Conservation (phyloP, 2,797 vertebrate species). For the Smutsia temminckii region DNA sequence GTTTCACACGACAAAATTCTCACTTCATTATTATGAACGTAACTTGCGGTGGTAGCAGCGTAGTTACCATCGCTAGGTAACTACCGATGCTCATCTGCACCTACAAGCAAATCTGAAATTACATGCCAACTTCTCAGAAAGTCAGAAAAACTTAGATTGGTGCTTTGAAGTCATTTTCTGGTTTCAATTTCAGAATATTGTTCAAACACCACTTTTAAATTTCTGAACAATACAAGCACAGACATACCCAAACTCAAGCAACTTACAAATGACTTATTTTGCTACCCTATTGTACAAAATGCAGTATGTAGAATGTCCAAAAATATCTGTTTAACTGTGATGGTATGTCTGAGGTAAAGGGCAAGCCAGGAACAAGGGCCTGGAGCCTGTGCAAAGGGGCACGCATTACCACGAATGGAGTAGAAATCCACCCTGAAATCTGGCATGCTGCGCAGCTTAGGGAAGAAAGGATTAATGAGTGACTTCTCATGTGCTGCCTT, state of each 20-base stretch:
- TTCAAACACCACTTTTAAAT: constrained; percentile 24
- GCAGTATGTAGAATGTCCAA: background rate
- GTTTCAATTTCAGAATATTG: constrained; percentile 11
- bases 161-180: constrained; percentile 3
- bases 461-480: background rate
- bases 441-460: background rate
- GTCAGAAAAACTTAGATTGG: background rate
- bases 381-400: background rate
- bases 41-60: constrained; percentile 44
- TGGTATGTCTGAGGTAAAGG: background rate
- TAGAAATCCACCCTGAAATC: background rate
- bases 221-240: constrained; percentile 4
- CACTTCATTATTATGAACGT: constrained; percentile 53
- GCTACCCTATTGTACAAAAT: background rate
- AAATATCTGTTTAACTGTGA: background rate
- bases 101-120: background rate
- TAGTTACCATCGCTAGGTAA: constrained; percentile 45
- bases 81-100: background rate
- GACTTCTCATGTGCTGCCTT: background rate
- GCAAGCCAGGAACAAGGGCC: background rate
- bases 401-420: background rate
- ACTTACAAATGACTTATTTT: constrained; percentile 33
- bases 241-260: background rate
- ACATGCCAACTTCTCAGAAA: constrained; percentile 22
- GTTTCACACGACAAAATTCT: constrained; percentile 70